These are phyloP conservation scores for Lasiurus borealis DNA, from an alignment of 2,113 vertebrate species.

Conservation along the genomic window DNA sequence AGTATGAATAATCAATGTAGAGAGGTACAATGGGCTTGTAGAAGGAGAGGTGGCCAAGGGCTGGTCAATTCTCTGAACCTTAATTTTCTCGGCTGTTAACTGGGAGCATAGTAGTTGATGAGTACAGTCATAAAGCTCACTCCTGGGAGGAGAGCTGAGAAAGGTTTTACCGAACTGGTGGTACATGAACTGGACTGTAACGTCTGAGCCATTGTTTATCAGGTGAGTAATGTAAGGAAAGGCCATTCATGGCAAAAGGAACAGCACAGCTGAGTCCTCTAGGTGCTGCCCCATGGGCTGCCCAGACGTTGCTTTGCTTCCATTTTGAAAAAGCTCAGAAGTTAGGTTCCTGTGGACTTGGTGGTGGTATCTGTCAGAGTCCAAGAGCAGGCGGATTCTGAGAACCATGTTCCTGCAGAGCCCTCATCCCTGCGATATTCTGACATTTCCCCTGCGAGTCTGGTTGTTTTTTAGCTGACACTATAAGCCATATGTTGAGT, in stretches of 20 bases:
- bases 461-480: constrained; percentile 67
- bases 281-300: background rate
- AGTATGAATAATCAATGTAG: background rate
- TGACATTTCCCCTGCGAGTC: constrained; percentile 55
- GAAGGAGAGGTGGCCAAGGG: background rate
- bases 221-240: constrained; percentile 9
- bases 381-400: background rate
- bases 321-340: constrained; percentile 27
- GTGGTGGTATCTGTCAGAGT: background rate
- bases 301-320: background rate
- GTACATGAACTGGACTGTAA: background rate
- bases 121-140: background rate
- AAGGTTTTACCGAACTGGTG: background rate
- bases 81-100: background rate
- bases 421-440: background rate
- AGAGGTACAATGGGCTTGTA: background rate
- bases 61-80: background rate
- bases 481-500: constrained; percentile 69
- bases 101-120: background rate
- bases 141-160: background rate
- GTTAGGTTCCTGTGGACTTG: background rate
- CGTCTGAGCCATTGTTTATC: background rate
- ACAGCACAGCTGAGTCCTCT: background rate
- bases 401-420: background rate
- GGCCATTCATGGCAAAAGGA: background rate